phyloP scores from a whole-genome alignment of 2,888 invertebrate genomes.

The Incurvaria masculella region DNA sequence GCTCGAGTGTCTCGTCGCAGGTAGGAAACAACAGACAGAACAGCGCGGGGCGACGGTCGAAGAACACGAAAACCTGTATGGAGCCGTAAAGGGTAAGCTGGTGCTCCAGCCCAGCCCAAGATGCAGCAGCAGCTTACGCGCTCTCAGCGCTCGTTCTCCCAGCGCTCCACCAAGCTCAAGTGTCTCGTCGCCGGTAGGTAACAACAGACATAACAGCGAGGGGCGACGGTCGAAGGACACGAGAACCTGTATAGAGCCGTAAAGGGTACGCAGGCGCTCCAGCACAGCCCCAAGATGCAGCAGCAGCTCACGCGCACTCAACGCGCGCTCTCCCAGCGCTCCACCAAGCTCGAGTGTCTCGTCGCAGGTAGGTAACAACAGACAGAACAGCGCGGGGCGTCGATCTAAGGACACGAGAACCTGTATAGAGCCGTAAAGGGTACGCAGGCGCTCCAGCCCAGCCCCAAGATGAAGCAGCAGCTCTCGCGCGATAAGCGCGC shows the following conservation, averaged over 20 bases:
- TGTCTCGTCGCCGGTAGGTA: slow-evolving; percentile 38
- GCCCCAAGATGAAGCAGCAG: slow-evolving; percentile 63
- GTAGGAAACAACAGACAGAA: no score
- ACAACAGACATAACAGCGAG: no score
- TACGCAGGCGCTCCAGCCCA: slow-evolving; percentile 69
- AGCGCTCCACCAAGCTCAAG: slow-evolving; percentile 42
- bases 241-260: slow-evolving; percentile 67
- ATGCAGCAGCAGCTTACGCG: slow-evolving; percentile 48
- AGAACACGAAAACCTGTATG: slow-evolving; percentile 69
- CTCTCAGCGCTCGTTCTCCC: slow-evolving; percentile 38
- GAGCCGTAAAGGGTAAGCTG: slow-evolving; percentile 68
- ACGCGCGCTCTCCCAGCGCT: slow-evolving; percentile 35
- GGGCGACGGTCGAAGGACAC: no score
- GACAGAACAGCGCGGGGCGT: no score
- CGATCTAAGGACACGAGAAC: no score
- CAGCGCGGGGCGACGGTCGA: slow-evolving; percentile 63
- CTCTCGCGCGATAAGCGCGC: slow-evolving; percentile 40
- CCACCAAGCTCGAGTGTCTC: slow-evolving; percentile 43
- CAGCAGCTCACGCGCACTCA: slow-evolving; percentile 38
- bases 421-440: slow-evolving; percentile 68
- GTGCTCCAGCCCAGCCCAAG: slow-evolving; percentile 71
- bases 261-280: slow-evolving; percentile 66
- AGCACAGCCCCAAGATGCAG: slow-evolving; percentile 72
- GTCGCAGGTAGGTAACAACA: slow-evolving; percentile 41
- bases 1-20: slow-evolving; percentile 44